phyloP scores from a whole-genome alignment of 2,797 vertebrate species.

The Hirundo rustica region DNA sequence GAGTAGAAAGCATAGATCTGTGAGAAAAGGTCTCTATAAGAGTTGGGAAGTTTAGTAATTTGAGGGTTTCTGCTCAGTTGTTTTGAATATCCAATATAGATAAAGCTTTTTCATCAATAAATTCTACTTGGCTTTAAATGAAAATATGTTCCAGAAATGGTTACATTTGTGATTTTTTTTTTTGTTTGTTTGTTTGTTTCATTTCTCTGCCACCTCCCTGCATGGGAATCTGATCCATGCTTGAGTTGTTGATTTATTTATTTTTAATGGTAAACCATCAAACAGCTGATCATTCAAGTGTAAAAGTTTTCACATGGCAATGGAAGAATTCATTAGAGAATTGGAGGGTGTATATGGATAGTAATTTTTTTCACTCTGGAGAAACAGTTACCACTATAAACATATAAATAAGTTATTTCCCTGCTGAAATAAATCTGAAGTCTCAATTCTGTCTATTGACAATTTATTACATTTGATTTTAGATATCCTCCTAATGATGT shows the following conservation, averaged over 20 bases:
- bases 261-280: constrained; percentile 37
- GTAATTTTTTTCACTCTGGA: background rate
- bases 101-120: background rate
- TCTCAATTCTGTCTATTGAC: background rate
- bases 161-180: background rate
- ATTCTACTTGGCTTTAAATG: background rate
- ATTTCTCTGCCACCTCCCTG: background rate
- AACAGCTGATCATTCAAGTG: constrained; percentile 59
- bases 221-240: background rate
- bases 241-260: constrained; percentile 60
- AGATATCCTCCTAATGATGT: background rate
- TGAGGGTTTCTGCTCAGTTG: background rate
- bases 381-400: background rate
- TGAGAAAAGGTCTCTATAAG: background rate
- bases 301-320: constrained; percentile 16
- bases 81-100: background rate
- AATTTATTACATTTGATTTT: background rate
- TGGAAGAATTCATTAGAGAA: background rate
- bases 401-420: background rate
- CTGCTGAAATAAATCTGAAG: background rate
- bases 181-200: background rate
- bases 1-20: background rate
- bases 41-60: background rate
- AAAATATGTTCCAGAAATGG: background rate
- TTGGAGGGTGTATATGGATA: constrained; percentile 30